These are phyloP conservation scores for Luehdorfia chinensis DNA, from an alignment of 1,140 invertebrate genomes.

Conservation along the genomic window DNA sequence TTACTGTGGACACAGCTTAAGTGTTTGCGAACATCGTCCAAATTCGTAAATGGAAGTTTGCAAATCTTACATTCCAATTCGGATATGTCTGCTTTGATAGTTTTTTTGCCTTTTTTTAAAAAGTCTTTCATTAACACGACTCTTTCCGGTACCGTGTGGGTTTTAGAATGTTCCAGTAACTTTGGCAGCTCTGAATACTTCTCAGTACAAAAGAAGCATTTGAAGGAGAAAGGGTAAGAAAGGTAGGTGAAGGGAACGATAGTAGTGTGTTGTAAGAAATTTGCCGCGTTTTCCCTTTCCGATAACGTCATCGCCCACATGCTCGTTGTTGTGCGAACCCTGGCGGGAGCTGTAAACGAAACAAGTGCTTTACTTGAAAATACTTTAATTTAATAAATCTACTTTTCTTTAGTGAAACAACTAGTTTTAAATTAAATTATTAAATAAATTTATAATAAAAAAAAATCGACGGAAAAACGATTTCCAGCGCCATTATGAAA, in stretches of 20 bases:
- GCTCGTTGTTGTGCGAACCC: not conserved
- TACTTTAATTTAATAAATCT: too few species aligned
- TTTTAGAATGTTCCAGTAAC: not conserved
- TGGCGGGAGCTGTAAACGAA: not conserved
- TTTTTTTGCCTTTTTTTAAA: not conserved
- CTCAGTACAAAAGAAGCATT: not conserved
- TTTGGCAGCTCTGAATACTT: not conserved
- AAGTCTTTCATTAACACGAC: not conserved
- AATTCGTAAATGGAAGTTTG: not conserved
- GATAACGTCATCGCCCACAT: not conserved
- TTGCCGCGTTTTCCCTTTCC: not conserved
- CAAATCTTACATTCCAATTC: not conserved
- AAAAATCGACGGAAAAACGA: too few species aligned
- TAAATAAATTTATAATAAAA: too few species aligned
- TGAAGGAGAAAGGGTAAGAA: not conserved
- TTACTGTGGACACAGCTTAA: not conserved
- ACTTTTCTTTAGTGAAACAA: too few species aligned
- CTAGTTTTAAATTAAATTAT: too few species aligned
- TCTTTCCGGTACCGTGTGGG: not conserved
- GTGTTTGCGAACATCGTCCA: not conserved
- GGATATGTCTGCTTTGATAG: not conserved
- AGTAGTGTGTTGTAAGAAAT: not conserved
- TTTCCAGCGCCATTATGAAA: too few species aligned
- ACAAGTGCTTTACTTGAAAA: not conserved
- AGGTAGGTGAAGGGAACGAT: not conserved